Evolutionary conservation across 2,888 invertebrate species (phyloP).

Genomic region (Cheilosia scutellata): DNA sequence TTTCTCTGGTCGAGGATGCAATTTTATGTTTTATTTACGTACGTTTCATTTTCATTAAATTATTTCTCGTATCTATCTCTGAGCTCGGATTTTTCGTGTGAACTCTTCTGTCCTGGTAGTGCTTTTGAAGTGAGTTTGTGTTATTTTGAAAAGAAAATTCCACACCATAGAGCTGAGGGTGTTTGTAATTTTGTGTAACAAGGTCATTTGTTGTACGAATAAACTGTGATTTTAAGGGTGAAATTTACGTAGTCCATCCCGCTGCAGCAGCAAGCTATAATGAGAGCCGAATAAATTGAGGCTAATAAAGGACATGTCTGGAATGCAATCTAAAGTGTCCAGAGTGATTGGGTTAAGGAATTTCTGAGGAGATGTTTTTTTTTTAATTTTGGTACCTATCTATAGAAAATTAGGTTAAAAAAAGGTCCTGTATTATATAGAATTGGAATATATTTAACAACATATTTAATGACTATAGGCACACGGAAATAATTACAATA

Average conservation of each 20-base stretch:
- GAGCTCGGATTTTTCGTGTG: background rate
- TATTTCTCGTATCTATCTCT: constrained; percentile 48
- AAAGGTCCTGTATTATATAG: too few relatives aligned
- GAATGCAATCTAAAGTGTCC: constrained; percentile 17
- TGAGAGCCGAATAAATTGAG: constrained; percentile 9
- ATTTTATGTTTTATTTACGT: constrained; percentile 56
- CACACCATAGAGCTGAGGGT: background rate
- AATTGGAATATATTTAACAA: too few relatives aligned
- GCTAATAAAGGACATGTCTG: constrained; percentile 4
- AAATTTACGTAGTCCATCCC: background rate
- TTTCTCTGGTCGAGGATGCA: constrained; percentile 18
- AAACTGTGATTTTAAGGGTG: constrained; percentile 12
- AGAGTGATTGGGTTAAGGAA: background rate
- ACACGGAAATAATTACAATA: too few relatives aligned
- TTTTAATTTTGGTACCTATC: too few relatives aligned
- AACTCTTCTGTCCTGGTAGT: background rate
- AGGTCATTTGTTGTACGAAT: constrained; percentile 36
- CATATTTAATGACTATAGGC: too few relatives aligned
- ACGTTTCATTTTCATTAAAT: constrained; percentile 63
- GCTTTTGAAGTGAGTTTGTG: constrained; percentile 20
- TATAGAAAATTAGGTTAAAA: too few relatives aligned
- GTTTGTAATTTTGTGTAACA: constrained; percentile 39
- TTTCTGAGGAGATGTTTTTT: background rate
- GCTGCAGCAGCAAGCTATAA: background rate
- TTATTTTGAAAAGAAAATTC: constrained; percentile 6